phyloP scores from a whole-genome alignment of 2,113 vertebrate species.

The Puffinus mauretanicus region DNA sequence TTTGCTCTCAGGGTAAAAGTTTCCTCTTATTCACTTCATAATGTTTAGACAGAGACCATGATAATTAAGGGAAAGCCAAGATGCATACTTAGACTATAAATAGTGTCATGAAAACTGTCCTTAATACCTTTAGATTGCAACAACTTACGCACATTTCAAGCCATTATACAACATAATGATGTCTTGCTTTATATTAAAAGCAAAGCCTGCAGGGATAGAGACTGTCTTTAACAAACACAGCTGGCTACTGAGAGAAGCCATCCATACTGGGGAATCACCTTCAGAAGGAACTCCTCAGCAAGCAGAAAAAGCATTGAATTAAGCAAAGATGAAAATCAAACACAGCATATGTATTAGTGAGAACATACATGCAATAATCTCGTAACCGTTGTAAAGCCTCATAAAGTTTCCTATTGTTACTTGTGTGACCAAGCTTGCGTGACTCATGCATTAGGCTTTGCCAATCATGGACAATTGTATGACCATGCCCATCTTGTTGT shows the following conservation, averaged over 20 bases:
- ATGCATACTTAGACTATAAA: not conserved
- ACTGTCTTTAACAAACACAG: not conserved
- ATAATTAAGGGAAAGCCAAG: not conserved
- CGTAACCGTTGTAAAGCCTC: not conserved
- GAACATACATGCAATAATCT: not conserved
- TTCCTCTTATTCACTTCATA: not conserved
- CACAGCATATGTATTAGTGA: not conserved
- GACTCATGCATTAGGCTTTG: slow-evolving; percentile 10
- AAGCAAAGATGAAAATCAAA: not conserved
- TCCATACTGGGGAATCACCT: not conserved
- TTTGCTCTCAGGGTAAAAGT: not conserved
- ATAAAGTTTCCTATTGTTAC: not conserved
- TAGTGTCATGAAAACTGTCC: not conserved
- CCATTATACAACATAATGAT: not conserved
- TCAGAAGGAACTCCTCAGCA: not conserved
- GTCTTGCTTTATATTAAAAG: not conserved
- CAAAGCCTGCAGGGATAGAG: not conserved
- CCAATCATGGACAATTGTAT: not conserved
- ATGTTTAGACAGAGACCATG: not conserved
- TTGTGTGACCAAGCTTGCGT: not conserved
- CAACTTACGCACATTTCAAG: not conserved
- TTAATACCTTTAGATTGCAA: not conserved
- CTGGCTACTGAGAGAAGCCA: not conserved
- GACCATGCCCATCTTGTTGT: not conserved
- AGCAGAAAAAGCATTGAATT: not conserved